Percentiles rank a stretch among this genome's conserved stretches.
Evolutionary conservation across 2,797 vertebrate species (phyloP).

Genomic region (Sebastes taczanowskii): DNA sequence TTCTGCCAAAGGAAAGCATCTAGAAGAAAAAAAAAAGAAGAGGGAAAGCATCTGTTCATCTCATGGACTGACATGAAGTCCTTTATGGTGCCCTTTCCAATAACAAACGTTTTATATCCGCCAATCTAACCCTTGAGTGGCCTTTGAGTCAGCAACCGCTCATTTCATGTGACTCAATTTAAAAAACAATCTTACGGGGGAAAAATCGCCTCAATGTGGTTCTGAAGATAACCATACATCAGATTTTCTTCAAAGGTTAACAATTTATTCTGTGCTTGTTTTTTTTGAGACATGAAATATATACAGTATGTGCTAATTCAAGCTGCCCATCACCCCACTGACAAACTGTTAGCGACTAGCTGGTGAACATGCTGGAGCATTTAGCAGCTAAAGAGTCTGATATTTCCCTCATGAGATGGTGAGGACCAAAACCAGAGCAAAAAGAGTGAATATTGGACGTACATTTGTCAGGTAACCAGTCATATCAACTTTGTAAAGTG

Average conservation of each 20-base stretch:
- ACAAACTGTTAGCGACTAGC: not conserved
- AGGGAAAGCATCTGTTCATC: conserved; percentile 43
- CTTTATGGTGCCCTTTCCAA: not conserved
- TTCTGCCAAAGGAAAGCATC: conserved; percentile 37
- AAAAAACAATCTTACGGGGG: not conserved
- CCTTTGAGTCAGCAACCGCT: not conserved
- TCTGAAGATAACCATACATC: not conserved
- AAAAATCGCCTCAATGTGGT: not conserved
- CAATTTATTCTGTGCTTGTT: not conserved
- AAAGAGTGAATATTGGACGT: not conserved
- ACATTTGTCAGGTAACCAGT: not conserved
- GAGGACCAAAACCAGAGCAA: not conserved
- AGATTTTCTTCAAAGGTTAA: not conserved
- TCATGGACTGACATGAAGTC: conserved; percentile 15
- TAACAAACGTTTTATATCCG: not conserved
- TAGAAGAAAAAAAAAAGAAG: not conserved
- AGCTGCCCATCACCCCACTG: not conserved
- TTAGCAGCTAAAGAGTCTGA: not conserved
- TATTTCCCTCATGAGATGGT: not conserved
- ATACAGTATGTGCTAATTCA: not conserved
- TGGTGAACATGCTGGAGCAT: not conserved
- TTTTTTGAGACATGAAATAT: not conserved
- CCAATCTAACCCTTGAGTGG: not conserved
- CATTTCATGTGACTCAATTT: not conserved
- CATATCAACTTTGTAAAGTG: not conserved